Percentiles rank a stretch among this genome's conserved stretches.
phyloP scores from a whole-genome alignment of 2,888 invertebrate species.

The Synanthedon formicaeformis region DNA sequence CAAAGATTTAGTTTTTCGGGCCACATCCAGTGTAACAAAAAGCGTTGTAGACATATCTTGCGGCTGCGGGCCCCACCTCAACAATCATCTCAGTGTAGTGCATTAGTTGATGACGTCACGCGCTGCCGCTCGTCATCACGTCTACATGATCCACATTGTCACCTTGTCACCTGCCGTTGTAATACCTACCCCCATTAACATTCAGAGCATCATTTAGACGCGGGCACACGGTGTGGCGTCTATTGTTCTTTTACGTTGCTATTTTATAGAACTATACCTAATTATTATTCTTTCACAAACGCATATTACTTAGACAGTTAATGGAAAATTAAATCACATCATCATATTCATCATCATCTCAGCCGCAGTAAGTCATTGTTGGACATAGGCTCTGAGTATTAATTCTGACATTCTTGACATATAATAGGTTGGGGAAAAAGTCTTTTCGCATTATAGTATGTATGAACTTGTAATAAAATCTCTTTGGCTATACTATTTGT shows the following conservation, averaged over 20 bases:
- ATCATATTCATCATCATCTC: no score
- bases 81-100: conserved; percentile 36
- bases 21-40: conserved; percentile 19
- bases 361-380: no score
- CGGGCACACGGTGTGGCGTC: conserved; percentile 18
- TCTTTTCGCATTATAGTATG: no score
- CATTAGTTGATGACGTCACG: conserved; percentile 65
- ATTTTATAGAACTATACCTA: not conserved
- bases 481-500: no score
- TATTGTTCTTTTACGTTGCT: not conserved
- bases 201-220: conserved; percentile 40
- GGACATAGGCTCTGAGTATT: no score
- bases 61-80: conserved; percentile 23
- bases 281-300: not conserved
- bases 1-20: not conserved
- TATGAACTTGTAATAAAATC: no score
- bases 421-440: no score
- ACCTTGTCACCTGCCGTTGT: conserved; percentile 14
- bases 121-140: conserved; percentile 22
- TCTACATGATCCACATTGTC: conserved; percentile 20
- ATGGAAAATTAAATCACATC: no score
- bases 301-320: no score
- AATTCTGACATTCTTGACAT: no score
- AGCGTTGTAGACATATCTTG: conserved; percentile 7
- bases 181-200: conserved; percentile 39